phyloP scores from a whole-genome alignment of 1,140 invertebrate genomes.

The Schlechtendalia chinensis region DNA sequence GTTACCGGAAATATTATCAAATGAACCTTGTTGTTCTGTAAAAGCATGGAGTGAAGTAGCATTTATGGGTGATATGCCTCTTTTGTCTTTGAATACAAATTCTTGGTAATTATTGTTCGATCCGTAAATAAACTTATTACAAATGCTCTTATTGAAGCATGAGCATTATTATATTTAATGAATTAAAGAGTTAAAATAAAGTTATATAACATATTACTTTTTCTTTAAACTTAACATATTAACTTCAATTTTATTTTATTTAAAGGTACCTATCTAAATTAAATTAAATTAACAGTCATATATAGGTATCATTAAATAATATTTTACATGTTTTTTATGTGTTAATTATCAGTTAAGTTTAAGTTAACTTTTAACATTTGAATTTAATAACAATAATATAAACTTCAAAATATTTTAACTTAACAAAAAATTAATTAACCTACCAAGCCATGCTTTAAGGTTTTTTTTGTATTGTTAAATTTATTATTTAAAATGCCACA shows the following conservation, averaged over 20 bases:
- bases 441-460: neutral
- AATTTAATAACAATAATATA: neutral
- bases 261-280: no score
- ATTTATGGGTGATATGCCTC: neutral
- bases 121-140: neutral
- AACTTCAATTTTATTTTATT: no score
- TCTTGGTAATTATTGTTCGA: neutral
- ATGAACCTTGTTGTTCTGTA: neutral
- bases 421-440: neutral
- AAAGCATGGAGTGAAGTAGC: neutral
- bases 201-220: neutral
- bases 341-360: no score
- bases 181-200: neutral
- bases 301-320: no score
- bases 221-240: no score
- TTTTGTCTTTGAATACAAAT: neutral
- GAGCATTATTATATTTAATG: no score
- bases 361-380: neutral
- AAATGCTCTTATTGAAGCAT: neutral
- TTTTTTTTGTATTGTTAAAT: neutral
- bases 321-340: no score
- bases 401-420: neutral
- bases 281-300: no score
- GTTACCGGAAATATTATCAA: no score
- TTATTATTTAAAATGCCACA: neutral